Evolutionary conservation across 2,888 invertebrate genomes (phyloP).

Genomic region (Hemaris fuciformis): DNA sequence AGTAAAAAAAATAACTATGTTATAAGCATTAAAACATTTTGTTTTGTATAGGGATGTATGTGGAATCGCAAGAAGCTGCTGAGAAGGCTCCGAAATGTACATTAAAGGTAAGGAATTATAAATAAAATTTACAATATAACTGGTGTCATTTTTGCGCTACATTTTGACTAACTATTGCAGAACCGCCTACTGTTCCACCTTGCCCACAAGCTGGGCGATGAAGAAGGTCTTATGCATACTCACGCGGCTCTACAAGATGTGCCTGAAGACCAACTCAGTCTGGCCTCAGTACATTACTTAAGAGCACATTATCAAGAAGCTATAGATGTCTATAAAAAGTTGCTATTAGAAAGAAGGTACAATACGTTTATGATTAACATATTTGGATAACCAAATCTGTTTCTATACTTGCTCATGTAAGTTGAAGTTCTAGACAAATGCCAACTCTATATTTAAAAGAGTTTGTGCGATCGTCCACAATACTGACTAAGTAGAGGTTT

Average conservation of each 20-base stretch:
- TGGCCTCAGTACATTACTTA: slow-evolving; percentile 97
- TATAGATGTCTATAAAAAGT: slow-evolving; percentile 97
- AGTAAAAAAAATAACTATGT: not conserved
- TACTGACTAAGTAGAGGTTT: too few species aligned
- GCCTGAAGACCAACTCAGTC: slow-evolving; percentile 96
- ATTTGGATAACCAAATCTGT: too few species aligned
- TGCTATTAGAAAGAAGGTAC: slow-evolving; percentile 94
- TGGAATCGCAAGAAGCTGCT: slow-evolving; percentile 84
- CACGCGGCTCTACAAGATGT: slow-evolving; percentile 93
- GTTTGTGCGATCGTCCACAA: too few species aligned
- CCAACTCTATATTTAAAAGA: too few species aligned
- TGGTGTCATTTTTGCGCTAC: not conserved
- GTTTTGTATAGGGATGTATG: slow-evolving; percentile 79
- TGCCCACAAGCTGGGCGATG: slow-evolving; percentile 95
- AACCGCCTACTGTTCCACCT: slow-evolving; percentile 95
- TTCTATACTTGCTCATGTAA: too few species aligned
- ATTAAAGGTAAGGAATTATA: slow-evolving; percentile 62
- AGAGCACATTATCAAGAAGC: slow-evolving; percentile 99
- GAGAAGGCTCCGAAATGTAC: slow-evolving; percentile 85
- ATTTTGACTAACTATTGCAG: slow-evolving; percentile 48
- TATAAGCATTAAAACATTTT: not conserved
- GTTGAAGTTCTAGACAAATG: too few species aligned
- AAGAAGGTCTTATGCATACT: slow-evolving; percentile 90
- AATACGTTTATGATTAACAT: too few species aligned
- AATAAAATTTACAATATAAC: not conserved